phyloP scores from a whole-genome alignment of 1,140 invertebrate species.

The Lutraria rhynchaena region DNA sequence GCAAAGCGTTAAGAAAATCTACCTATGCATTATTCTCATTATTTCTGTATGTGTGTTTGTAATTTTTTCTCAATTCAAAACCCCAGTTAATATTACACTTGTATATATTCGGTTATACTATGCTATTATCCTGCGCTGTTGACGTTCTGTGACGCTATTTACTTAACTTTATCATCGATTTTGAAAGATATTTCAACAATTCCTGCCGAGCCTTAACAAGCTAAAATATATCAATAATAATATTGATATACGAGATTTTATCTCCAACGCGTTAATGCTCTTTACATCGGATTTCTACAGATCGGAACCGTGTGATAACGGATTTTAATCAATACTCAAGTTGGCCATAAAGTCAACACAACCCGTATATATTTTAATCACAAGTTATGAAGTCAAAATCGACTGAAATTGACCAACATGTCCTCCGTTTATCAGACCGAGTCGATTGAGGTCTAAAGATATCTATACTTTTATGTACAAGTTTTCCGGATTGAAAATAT shows the following conservation, averaged over 20 bases:
- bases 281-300: background rate
- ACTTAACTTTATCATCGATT: slow-evolving; percentile 1
- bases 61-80: background rate
- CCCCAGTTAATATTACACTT: background rate
- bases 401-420: background rate
- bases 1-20: background rate
- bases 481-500: too few relatives aligned
- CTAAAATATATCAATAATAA: slow-evolving; percentile 11
- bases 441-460: too few relatives aligned
- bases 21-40: background rate
- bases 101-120: background rate
- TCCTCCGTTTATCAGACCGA: too few relatives aligned
- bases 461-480: too few relatives aligned
- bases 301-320: background rate
- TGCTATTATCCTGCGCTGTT: background rate
- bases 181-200: slow-evolving; percentile 14
- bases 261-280: background rate
- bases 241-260: slow-evolving; percentile 38
- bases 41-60: background rate
- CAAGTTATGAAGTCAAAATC: background rate
- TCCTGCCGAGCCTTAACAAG: slow-evolving; percentile 31
- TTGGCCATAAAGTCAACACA: background rate
- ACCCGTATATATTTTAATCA: background rate
- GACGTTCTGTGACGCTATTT: too few relatives aligned
- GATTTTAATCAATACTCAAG: background rate